Conservation (phyloP, 2,113 vertebrate species). For the Poecile atricapillus region DNA sequence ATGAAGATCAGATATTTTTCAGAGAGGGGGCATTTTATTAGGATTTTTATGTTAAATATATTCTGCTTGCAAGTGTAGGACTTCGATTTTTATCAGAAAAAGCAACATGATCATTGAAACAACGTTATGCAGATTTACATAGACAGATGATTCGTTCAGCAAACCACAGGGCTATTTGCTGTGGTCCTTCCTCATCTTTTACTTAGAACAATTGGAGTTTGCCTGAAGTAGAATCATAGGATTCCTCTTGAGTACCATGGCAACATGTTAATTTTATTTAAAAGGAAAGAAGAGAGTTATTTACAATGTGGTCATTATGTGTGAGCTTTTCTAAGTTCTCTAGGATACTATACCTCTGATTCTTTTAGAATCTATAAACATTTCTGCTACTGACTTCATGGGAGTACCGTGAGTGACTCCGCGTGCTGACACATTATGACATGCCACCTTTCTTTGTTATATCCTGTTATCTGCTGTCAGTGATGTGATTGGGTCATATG, state of each 20-base stretch:
- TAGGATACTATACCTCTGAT: background rate
- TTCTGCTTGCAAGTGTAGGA: background rate
- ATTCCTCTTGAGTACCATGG: background rate
- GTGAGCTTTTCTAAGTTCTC: background rate
- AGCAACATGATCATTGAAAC: background rate
- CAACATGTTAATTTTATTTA: constrained; percentile 15
- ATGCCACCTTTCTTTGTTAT: background rate
- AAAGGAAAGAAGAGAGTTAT: background rate
- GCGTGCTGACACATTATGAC: background rate
- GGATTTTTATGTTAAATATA: constrained; percentile 2
- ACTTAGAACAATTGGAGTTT: background rate
- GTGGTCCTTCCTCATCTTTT: background rate
- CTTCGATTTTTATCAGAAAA: background rate
- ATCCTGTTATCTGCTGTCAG: background rate
- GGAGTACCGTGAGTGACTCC: background rate
- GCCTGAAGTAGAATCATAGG: background rate
- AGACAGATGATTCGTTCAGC: background rate
- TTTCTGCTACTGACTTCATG: background rate
- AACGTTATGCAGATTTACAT: background rate
- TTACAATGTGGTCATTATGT: background rate
- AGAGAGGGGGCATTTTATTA: background rate
- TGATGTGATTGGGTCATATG: background rate
- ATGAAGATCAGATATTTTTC: background rate
- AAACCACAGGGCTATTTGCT: background rate
- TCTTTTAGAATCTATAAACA: background rate